Percentiles rank a stretch among this genome's conserved stretches.
These are phyloP conservation scores for Diloba caeruleocephala DNA, from an alignment of 2,888 invertebrate species.

Conservation along the genomic window DNA sequence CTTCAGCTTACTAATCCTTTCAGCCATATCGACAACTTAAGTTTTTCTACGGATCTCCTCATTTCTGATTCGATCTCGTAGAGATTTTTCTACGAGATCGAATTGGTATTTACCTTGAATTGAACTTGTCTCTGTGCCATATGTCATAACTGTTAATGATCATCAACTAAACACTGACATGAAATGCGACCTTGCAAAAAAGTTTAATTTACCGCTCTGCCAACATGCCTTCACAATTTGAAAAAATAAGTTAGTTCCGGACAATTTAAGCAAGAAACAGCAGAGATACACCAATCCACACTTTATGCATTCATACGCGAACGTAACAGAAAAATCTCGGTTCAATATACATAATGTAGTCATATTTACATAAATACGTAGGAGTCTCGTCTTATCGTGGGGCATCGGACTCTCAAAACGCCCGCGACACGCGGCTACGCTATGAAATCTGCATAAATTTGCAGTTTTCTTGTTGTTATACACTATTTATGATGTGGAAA, in stretches of 20 bases:
- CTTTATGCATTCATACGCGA: conserved; percentile 52
- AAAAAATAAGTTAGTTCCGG: conserved; percentile 30
- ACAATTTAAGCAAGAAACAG: conserved; percentile 41
- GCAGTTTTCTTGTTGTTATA: conserved; percentile 83
- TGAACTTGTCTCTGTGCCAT: no score
- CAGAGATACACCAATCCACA: conserved; percentile 31
- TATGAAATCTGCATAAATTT: conserved; percentile 84
- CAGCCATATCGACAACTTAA: no score
- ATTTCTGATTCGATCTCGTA: no score
- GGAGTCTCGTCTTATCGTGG: conserved; percentile 62
- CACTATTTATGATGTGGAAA: conserved; percentile 78
- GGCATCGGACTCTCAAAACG: conserved; percentile 62
- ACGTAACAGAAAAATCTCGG: conserved; percentile 69
- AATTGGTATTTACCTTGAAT: no score
- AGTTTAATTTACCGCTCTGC: conserved; percentile 35
- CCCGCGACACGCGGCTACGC: conserved; percentile 70
- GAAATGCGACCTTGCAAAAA: conserved; percentile 15
- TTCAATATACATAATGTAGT: conserved; percentile 68
- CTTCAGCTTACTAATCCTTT: no score
- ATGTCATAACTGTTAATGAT: no score
- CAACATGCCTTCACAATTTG: conserved; percentile 22
- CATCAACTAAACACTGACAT: conserved; percentile 13
- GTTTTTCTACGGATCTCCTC: no score
- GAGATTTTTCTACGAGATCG: no score
- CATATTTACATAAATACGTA: conserved; percentile 73